Evolutionary conservation across 2,797 vertebrate species (phyloP).

Genomic region (Capromys pilorides): DNA sequence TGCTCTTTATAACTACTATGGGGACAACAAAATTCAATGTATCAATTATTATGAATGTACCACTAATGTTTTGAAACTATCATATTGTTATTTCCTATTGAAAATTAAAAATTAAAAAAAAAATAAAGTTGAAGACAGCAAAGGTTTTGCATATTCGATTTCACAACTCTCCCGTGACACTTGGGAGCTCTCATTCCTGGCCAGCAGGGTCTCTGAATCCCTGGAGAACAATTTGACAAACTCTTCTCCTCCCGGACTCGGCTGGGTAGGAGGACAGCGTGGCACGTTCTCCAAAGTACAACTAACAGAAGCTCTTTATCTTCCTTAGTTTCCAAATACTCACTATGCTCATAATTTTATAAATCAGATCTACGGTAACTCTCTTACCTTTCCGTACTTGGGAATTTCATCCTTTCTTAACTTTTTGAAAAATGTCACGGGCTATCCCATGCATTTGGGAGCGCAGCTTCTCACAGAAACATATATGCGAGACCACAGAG

Average conservation of each 20-base stretch:
- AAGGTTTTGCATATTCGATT: slow-evolving; percentile 49
- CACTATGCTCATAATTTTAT: slow-evolving; percentile 63
- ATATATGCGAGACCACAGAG: not conserved
- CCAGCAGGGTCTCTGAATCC: slow-evolving; percentile 64
- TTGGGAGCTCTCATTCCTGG: slow-evolving; percentile 63
- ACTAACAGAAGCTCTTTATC: slow-evolving; percentile 76
- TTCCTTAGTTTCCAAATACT: slow-evolving; percentile 72
- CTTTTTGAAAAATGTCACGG: slow-evolving; percentile 59
- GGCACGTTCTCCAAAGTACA: slow-evolving; percentile 73
- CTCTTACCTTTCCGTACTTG: slow-evolving; percentile 45
- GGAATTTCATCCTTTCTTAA: slow-evolving; percentile 8
- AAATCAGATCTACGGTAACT: slow-evolving; percentile 58
- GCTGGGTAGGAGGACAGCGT: slow-evolving; percentile 22
- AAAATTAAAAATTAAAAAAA: no score
- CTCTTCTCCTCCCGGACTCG: not conserved
- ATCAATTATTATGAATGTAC: no score
- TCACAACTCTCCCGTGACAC: slow-evolving; percentile 57
- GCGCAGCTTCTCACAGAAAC: slow-evolving; percentile 26
- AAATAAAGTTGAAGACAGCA: slow-evolving; percentile 7
- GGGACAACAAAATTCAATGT: no score
- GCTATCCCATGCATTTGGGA: slow-evolving; percentile 44
- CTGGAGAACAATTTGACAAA: slow-evolving; percentile 55
- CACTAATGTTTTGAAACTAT: no score
- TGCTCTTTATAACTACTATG: no score
- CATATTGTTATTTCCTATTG: no score